Conservation (phyloP, 2,797 vertebrate species). For the Channallabes apus region DNA sequence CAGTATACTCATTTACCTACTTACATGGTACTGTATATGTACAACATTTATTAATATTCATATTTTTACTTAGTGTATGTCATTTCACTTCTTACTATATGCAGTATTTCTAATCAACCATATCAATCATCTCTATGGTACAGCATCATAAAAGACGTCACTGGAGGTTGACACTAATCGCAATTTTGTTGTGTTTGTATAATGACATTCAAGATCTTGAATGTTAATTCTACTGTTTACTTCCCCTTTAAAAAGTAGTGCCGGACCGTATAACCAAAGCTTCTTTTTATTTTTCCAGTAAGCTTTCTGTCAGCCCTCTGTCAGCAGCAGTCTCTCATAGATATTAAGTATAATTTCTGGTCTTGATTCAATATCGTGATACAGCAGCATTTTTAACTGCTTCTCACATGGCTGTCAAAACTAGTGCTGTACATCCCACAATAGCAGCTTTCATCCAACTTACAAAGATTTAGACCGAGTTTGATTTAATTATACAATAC, state of each 20-base stretch:
- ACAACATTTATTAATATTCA: too few species aligned
- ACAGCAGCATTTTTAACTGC: neutral
- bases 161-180: too few species aligned
- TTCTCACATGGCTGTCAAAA: neutral
- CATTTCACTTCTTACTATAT: too few species aligned
- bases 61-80: too few species aligned
- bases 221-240: neutral
- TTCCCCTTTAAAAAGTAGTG: neutral
- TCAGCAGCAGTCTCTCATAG: neutral
- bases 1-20: too few species aligned
- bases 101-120: too few species aligned
- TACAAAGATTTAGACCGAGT: neutral
- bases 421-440: too few species aligned
- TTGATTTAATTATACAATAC: neutral
- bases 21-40: too few species aligned
- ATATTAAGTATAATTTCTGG: neutral
- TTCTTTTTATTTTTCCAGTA: neutral
- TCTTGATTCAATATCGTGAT: conserved; percentile 5
- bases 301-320: neutral
- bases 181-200: too few species aligned
- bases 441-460: neutral
- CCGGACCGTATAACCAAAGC: neutral
- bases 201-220: too few species aligned
- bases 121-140: too few species aligned
- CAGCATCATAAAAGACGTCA: too few species aligned